Evolutionary conservation across 2,797 vertebrate genomes (phyloP), one percentile per base, ranked within the genome.

Genomic region (Potorous gilbertii): DNA sequence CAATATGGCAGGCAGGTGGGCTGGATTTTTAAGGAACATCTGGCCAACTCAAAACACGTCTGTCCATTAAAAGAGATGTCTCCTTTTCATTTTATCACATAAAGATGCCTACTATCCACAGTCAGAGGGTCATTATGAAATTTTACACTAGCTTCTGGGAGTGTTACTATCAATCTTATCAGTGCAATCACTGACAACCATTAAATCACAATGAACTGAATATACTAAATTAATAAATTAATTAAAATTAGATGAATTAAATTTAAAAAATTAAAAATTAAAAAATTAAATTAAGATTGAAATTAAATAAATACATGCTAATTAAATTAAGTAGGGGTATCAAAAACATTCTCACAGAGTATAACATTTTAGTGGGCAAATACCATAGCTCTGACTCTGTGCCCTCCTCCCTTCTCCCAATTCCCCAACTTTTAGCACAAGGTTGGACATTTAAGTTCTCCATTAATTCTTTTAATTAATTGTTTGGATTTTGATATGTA

Each of bases 1-100:
- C 54, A 96, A 50, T 27, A 10, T 56, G 27, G 0, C 1, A 87
- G 16, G 93, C 50, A 34, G 5, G 31, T 56, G 18, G 34, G 62
- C 62, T 74, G 29, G 18, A 93, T 90, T 81, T 28, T 92, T 91
- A 95, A 95, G 2, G 91, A 92, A 94, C 92, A 11, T 4, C 27
- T 92, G n/a, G 29, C 27, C 13, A 31, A 55, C 34, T 28, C 18
- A 34, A 34, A 4, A 89, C 66, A 55, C 56, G 55, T 91, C 55
- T 0, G 0, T 16, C 59, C 92, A 0, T 92, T 94, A 55, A 91
- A 92, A 94, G 56, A 31, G 10, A 95, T 91, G 40, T 66, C 21
- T 62, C 55, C 16, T 93, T 94, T 94, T 92, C 54, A 74, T 62
- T 93, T 92, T 16, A 62, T 91, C n/a, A 46, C 40, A 46, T n/a